phyloP scores from a whole-genome alignment of 2,113 vertebrate species.

The Pelmatolapia mariae region DNA sequence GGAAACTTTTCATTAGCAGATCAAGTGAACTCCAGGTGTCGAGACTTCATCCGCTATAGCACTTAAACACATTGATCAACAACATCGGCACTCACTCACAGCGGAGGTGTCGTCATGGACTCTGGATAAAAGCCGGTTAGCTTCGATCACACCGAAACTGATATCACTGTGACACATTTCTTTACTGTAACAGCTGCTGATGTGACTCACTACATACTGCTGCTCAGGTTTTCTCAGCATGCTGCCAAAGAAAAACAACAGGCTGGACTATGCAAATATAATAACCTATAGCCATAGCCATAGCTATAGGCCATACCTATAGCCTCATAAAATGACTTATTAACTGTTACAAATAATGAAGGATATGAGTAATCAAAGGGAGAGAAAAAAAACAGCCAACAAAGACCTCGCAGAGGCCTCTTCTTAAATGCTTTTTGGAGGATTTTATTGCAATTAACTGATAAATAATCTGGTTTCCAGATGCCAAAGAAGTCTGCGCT shows the following conservation, averaged over 20 bases:
- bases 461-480: not conserved
- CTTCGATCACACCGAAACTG: not conserved
- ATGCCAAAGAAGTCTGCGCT: not conserved
- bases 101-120: not conserved
- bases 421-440: not conserved
- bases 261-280: not conserved
- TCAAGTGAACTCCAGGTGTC: not conserved
- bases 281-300: not conserved
- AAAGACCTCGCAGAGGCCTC: not conserved
- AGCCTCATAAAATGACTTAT: not conserved
- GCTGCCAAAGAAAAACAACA: not conserved
- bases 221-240: not conserved
- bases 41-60: not conserved
- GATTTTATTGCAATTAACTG: not conserved
- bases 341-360: not conserved
- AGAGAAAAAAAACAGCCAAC: not conserved
- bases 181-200: not conserved
- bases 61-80: not conserved
- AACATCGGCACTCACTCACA: not conserved
- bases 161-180: not conserved
- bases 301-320: not conserved
- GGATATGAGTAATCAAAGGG: not conserved
- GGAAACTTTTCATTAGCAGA: not conserved
- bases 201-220: not conserved
- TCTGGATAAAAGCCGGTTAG: not conserved